Percentiles rank a stretch among this genome's conserved stretches.
Evolutionary conservation across 2,797 vertebrate species (phyloP).

Genomic region (Molothrus aeneus): DNA sequence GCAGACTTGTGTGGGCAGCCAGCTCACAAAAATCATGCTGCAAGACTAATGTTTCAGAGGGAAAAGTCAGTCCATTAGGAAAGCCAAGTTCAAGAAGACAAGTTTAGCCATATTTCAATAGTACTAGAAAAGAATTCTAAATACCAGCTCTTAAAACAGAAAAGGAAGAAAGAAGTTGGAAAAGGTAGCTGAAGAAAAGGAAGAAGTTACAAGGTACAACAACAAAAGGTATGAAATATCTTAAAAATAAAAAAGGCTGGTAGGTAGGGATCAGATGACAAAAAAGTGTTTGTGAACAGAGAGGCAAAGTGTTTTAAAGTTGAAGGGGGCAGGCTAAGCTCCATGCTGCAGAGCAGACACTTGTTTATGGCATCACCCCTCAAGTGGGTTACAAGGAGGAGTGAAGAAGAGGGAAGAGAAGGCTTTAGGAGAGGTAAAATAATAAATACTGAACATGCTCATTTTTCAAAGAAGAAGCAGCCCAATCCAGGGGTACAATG

Average conservation of each 20-base stretch:
- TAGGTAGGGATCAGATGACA: background rate
- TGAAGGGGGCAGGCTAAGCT: background rate
- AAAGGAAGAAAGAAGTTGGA: background rate
- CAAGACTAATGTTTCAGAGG: background rate
- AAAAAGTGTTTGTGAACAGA: background rate
- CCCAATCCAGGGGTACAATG: background rate
- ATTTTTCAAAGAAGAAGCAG: background rate
- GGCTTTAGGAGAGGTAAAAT: background rate
- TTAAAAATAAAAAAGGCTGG: background rate
- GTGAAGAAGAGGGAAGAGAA: background rate
- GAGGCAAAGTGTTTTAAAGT: background rate
- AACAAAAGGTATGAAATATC: background rate
- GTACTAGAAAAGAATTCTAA: background rate
- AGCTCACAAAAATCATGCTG: background rate
- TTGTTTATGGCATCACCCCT: background rate
- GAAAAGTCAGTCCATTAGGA: background rate
- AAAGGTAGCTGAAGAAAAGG: background rate
- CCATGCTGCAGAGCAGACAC: background rate
- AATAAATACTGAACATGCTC: background rate
- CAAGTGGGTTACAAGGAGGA: background rate
- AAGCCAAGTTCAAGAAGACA: background rate
- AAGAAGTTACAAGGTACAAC: background rate
- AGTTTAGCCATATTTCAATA: background rate
- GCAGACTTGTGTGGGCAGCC: slow-evolving; percentile 7
- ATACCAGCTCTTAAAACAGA: background rate